Conservation (phyloP, 1,140 invertebrate species). For the Pteromalus puparum region DNA sequence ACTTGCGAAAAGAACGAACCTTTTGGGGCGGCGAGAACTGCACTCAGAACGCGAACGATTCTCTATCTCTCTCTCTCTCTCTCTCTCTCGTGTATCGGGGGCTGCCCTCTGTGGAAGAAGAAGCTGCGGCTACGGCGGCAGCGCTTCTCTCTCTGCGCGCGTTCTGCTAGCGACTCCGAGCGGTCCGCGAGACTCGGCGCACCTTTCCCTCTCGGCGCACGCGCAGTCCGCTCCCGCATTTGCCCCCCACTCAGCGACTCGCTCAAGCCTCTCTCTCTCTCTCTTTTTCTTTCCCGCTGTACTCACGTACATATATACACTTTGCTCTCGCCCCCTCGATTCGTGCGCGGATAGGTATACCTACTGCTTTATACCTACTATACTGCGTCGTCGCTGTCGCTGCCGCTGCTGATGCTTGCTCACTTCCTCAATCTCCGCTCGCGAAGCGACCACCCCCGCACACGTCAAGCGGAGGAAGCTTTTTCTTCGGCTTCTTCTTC, state of each 20-base stretch:
- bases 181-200: conserved; percentile 15
- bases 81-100: neutral
- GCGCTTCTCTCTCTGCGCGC: conserved; percentile 39
- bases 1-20: neutral
- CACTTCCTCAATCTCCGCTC: conserved; percentile 2
- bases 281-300: neutral
- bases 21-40: neutral
- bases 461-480: neutral
- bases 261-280: neutral
- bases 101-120: neutral
- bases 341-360: neutral
- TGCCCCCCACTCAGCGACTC: neutral
- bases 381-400: neutral
- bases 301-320: neutral
- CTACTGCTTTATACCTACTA: no score
- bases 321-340: conserved; percentile 3
- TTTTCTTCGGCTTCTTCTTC: neutral
- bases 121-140: conserved; percentile 26
- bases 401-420: neutral
- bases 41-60: neutral
- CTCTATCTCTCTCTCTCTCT: neutral
- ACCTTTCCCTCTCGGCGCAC: conserved; percentile 42
- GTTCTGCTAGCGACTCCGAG: conserved; percentile 35
- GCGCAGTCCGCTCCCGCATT: conserved; percentile 20
- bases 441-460: no score